Percentiles rank a stretch among this genome's conserved stretches.
These are phyloP conservation scores for Drosophila persimilis DNA, from an alignment of 1,140 invertebrate genomes.

Conservation along the genomic window DNA sequence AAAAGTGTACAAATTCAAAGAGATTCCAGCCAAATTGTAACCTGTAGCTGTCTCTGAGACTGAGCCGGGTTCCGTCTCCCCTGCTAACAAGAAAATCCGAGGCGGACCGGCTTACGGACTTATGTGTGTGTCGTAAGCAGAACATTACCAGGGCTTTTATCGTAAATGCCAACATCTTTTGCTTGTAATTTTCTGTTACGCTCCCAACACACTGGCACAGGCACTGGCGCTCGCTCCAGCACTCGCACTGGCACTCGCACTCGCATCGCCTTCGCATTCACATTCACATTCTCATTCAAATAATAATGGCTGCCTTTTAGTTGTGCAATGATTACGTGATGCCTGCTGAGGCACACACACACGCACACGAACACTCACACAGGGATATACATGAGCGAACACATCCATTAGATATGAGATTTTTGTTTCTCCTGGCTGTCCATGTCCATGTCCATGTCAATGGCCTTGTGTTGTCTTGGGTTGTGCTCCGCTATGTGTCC, in stretches of 20 bases:
- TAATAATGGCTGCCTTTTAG: constrained; percentile 80
- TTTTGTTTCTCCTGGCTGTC: constrained; percentile 57
- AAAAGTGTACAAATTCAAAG: constrained; percentile 32
- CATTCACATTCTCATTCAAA: constrained; percentile 76
- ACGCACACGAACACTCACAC: not conserved
- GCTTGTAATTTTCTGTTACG: constrained; percentile 79
- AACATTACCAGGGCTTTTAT: constrained; percentile 80
- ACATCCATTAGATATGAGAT: constrained; percentile 78
- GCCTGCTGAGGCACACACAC: constrained; percentile 52
- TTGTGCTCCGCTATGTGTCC: constrained; percentile 9
- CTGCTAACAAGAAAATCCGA: constrained; percentile 35
- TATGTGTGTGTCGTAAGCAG: constrained; percentile 63
- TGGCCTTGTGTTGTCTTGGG: constrained; percentile 26
- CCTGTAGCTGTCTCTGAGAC: constrained; percentile 26
- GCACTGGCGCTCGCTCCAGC: too few relatives aligned
- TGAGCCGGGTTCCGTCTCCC: not conserved
- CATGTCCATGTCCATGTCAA: constrained; percentile 9
- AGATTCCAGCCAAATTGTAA: constrained; percentile 21
- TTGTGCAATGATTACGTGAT: constrained; percentile 80
- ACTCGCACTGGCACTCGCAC: too few relatives aligned
- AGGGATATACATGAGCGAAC: constrained; percentile 53
- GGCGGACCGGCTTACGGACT: constrained; percentile 48
- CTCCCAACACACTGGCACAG: constrained; percentile 57
- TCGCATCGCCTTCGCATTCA: too few relatives aligned
- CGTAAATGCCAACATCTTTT: constrained; percentile 79